Base-by-base conservation (phyloP, 2,113 vertebrate genomes). In the Actenoides lindsayi region DNA sequence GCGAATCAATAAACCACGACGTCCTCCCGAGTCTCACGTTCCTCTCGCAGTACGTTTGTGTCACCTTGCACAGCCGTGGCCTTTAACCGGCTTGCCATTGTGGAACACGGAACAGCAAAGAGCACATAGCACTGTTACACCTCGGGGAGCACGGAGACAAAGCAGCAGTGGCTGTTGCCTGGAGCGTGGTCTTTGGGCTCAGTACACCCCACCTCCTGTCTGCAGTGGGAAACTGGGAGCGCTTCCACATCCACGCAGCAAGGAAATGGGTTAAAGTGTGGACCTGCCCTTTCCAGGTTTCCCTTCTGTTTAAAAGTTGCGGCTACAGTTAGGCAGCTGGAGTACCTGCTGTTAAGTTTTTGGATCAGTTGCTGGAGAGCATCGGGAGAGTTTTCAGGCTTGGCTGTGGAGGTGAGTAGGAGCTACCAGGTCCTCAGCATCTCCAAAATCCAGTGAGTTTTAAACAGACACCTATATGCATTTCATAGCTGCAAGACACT, bases 111-210 rank as follows among this genome's bases (percentile, higher is more conserved):
- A 50, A 41, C 13, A 21, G 53, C 62, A 21, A 50, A 41, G 13
- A 21, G 60, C 62, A 25, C 24, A 2, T 5, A 67, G 54, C 37
- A 9, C 11, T 57, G 41, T 50, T 63, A 3, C 2, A 59, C 79
- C 79, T 4, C 13, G 25, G 89, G 50, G 74, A 64, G 30, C 7
- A 5, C 0, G 0, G 11, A 18, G 37, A 3, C 0, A 6, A 75
- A 73, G 53, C 41, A 37, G 76, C 33, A 5, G 23, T 17, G 50
- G 12, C 56, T 50, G 39, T 27, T 53, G 56, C 16, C 27, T 24
- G 19, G 33, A 81, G 39, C 6, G 1, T 10, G 39, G 69, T 21
- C 63, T 25, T 31, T 1, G 2, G 50, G 46, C 57, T 60, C 27
- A 17, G 37, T 4, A 18, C 39, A 24, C n/a, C 27, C 6, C 65